Percentiles rank a stretch among this genome's conserved stretches.
Conservation (phyloP, 1,140 invertebrate species). For the Holotrichia oblita region DNA sequence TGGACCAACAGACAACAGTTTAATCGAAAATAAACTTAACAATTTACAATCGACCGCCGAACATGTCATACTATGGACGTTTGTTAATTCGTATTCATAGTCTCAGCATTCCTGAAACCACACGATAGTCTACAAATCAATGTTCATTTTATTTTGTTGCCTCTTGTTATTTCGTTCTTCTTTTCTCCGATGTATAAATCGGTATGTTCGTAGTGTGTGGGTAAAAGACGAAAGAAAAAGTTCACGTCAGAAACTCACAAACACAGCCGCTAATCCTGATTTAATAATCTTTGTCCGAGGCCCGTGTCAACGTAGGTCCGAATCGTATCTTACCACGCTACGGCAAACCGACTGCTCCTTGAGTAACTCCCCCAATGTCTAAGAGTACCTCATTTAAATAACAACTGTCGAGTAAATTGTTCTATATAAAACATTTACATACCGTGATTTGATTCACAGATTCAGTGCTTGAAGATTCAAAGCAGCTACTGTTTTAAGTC, state of each 20-base stretch:
- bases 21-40: conserved; percentile 46
- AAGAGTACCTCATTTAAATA: conserved; percentile 51
- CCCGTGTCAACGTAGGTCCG: conserved; percentile 49
- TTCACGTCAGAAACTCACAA: no score
- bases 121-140: conserved; percentile 54
- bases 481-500: conserved; percentile 17
- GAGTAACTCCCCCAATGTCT: conserved; percentile 46
- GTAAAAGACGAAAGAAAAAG: conserved; percentile 48
- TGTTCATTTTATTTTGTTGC: conserved; percentile 51
- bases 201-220: background rate
- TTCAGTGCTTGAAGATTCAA: conserved; percentile 42
- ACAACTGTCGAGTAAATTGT: conserved; percentile 54
- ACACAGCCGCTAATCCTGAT: conserved; percentile 57
- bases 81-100: conserved; percentile 52
- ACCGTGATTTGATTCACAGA: conserved; percentile 50
- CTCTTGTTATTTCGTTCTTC: conserved; percentile 37
- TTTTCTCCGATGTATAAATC: conserved; percentile 7
- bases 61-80: conserved; percentile 45
- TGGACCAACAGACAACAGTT: conserved; percentile 47
- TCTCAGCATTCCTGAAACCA: conserved; percentile 48
- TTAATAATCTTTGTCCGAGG: conserved; percentile 57
- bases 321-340: conserved; percentile 49
- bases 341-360: conserved; percentile 35
- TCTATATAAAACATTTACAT: conserved; percentile 51
- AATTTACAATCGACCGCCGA: conserved; percentile 53